Evolutionary conservation across 2,888 invertebrate genomes (phyloP).

Genomic region (Synergus itoensis): DNA sequence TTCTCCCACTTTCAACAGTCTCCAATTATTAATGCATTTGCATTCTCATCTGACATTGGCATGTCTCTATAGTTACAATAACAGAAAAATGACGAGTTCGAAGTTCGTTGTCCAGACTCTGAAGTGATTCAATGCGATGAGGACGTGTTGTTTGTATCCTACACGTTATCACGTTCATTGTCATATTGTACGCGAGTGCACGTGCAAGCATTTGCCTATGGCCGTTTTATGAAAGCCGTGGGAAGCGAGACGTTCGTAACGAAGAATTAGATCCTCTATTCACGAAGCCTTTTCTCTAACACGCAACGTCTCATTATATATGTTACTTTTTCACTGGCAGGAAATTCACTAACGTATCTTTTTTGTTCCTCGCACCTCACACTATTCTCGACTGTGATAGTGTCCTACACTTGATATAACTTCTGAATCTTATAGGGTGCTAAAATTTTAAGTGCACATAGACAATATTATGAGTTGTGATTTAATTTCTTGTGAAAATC

Average conservation of each 20-base stretch:
- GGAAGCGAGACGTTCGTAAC: slow-evolving; percentile 57
- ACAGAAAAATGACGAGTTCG: slow-evolving; percentile 19
- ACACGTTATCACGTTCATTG: slow-evolving; percentile 39
- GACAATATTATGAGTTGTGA: not conserved
- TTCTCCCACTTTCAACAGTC: slow-evolving; percentile 18
- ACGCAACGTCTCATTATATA: slow-evolving; percentile 17
- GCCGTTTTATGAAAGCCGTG: slow-evolving; percentile 61
- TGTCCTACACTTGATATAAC: not conserved
- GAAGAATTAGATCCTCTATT: slow-evolving; percentile 39
- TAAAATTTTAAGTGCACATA: not conserved
- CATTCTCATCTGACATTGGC: slow-evolving; percentile 24
- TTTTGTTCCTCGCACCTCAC: not conserved
- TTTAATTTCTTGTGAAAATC: not conserved
- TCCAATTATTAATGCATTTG: slow-evolving; percentile 28
- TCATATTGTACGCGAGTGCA: slow-evolving; percentile 32
- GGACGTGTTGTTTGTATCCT: slow-evolving; percentile 19
- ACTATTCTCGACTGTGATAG: not conserved
- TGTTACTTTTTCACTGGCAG: not conserved
- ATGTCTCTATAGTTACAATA: slow-evolving; percentile 1
- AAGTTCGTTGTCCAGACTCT: slow-evolving; percentile 32
- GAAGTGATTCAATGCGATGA: slow-evolving; percentile 30
- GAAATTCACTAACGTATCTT: not conserved
- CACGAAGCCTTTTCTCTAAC: slow-evolving; percentile 15
- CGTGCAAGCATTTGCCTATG: slow-evolving; percentile 49
- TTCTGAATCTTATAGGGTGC: not conserved